Conservation (phyloP, 1,140 invertebrate genomes). For the Hylyphantes graminicola region DNA sequence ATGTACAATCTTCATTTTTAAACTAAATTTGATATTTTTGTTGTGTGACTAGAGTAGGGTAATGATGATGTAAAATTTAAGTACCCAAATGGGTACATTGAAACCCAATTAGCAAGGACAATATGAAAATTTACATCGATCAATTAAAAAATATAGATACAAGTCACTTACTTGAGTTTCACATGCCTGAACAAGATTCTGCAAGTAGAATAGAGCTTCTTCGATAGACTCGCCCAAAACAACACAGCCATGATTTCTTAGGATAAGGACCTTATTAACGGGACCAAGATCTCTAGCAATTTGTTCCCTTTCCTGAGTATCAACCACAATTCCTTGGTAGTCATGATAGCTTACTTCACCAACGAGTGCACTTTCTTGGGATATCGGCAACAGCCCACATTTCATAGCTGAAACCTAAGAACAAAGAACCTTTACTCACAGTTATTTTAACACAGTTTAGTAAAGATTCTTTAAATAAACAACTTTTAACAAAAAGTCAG, state of each 20-base stretch:
- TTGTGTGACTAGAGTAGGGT: too few relatives aligned
- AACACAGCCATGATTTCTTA: constrained; percentile 89
- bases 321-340: constrained; percentile 75
- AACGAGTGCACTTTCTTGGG: constrained; percentile 88
- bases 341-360: constrained; percentile 89
- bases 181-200: constrained; percentile 84
- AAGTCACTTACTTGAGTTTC: constrained; percentile 72
- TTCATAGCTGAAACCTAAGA: constrained; percentile 80
- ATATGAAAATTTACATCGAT: too few relatives aligned
- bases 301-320: constrained; percentile 52
- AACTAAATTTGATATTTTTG: too few relatives aligned
- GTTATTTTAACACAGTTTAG: neutral
- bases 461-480: neutral
- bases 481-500: neutral
- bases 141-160: too few relatives aligned
- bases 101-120: too few relatives aligned
- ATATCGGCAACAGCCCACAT: constrained; percentile 87
- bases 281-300: constrained; percentile 90
- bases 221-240: constrained; percentile 96
- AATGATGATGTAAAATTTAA: too few relatives aligned
- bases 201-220: constrained; percentile 93
- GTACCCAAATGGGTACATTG: too few relatives aligned
- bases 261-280: constrained; percentile 77
- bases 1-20: too few relatives aligned
- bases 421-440: neutral